Conservation (phyloP, 2,888 invertebrate genomes). For the Bellardia bayeri region DNA sequence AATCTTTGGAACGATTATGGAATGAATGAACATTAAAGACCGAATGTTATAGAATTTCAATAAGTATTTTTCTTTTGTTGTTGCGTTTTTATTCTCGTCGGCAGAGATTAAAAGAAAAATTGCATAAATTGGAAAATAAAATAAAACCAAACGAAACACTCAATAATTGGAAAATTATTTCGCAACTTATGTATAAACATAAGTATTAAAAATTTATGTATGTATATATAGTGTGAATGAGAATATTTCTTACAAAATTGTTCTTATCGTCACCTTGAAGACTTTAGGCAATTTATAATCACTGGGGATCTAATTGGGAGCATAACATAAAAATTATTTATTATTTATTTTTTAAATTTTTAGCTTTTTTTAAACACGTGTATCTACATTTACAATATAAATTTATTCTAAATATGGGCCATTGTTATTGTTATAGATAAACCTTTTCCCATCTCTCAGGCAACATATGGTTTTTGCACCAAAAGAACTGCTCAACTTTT, state of each 20-base stretch:
- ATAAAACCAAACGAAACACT: background rate
- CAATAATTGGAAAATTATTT: constrained; percentile 6
- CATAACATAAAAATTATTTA: no score
- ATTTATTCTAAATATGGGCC: no score
- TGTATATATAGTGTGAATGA: background rate
- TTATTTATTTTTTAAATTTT: no score
- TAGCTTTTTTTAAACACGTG: no score
- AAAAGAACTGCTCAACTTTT: no score
- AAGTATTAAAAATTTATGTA: background rate
- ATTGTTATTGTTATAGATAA: no score
- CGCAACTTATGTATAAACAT: background rate
- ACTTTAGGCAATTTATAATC: no score
- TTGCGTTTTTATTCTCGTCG: constrained; percentile 4
- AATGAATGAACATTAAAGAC: constrained; percentile 25
- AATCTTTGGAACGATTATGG: constrained; percentile 44
- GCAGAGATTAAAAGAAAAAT: constrained; percentile 56
- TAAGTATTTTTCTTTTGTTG: constrained; percentile 27
- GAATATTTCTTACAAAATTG: constrained; percentile 5
- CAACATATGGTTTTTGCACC: no score
- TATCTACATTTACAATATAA: no score
- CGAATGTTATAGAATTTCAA: constrained; percentile 53
- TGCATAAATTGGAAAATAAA: constrained; percentile 28
- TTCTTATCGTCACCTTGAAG: background rate
- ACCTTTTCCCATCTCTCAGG: no score
- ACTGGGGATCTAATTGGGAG: no score